Conservation (phyloP, 2,888 invertebrate species). For the Cryptophagus acutangulus region DNA sequence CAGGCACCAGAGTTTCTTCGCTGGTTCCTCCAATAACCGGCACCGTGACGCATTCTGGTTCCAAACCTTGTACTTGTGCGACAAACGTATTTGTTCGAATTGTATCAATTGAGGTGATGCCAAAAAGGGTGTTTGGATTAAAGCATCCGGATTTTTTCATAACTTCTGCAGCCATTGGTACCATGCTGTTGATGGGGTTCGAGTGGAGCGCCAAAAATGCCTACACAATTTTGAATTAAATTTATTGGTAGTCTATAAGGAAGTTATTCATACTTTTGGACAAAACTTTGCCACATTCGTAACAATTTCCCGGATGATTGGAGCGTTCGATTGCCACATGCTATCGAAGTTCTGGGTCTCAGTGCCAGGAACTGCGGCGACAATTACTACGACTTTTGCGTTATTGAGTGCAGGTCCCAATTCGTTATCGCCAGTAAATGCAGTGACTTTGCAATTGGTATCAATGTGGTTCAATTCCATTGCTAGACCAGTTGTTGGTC, state of each 20-base stretch:
- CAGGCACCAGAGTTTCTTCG: constrained; percentile 67
- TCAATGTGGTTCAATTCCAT: constrained; percentile 49
- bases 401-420: constrained; percentile 39
- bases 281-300: constrained; percentile 30
- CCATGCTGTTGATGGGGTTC: constrained; percentile 61
- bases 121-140: constrained; percentile 63
- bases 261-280: constrained; percentile 32
- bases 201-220: constrained; percentile 49
- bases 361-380: constrained; percentile 33
- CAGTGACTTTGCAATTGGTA: constrained; percentile 46
- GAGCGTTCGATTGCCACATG: constrained; percentile 37
- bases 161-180: constrained; percentile 65
- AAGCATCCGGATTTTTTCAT: constrained; percentile 59
- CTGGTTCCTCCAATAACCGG: constrained; percentile 78
- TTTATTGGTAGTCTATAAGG: too few relatives aligned
- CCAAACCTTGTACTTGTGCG: constrained; percentile 59
- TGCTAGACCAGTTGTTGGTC: constrained; percentile 41
- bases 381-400: constrained; percentile 39
- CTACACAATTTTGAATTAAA: constrained; percentile 32
- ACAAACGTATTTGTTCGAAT: constrained; percentile 73
- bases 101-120: constrained; percentile 68
- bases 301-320: constrained; percentile 35
- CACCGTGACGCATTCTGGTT: constrained; percentile 61
- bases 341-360: too few relatives aligned
- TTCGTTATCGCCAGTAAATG: constrained; percentile 33